Percentiles rank a stretch among this genome's conserved stretches.
phyloP scores from a whole-genome alignment of 2,888 invertebrate genomes.

The Epistrophe eligans region DNA sequence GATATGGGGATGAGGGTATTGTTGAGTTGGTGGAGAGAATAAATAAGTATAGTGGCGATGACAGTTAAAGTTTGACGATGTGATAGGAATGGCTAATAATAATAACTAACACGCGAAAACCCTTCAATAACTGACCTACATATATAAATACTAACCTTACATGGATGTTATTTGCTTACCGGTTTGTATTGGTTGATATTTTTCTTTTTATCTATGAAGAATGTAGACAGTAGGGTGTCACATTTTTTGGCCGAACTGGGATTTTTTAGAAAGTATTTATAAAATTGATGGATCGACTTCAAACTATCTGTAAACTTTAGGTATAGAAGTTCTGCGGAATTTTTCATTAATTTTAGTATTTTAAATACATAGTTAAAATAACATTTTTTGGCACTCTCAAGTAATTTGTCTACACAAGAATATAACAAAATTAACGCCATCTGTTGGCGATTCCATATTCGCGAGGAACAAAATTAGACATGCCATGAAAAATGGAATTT shows the following conservation, averaged over 20 bases:
- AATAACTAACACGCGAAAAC: not conserved
- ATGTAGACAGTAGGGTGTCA: not conserved
- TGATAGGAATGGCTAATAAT: constrained; percentile 24
- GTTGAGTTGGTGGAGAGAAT: not conserved
- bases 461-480: too few relatives aligned
- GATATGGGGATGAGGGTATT: not conserved
- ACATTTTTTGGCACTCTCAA: too few relatives aligned
- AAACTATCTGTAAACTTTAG: too few relatives aligned
- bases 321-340: too few relatives aligned
- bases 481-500: too few relatives aligned
- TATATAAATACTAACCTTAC: not conserved
- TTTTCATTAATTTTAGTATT: too few relatives aligned
- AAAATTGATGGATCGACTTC: too few relatives aligned
- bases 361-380: too few relatives aligned
- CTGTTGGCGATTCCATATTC: too few relatives aligned
- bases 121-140: not conserved
- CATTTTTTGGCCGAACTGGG: not conserved
- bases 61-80: constrained; percentile 40
- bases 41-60: constrained; percentile 37
- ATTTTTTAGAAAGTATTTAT: not conserved
- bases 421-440: too few relatives aligned
- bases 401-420: too few relatives aligned
- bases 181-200: not conserved
- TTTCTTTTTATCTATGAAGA: not conserved
- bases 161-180: not conserved